A percentile compares a stretch with the other conserved stretches of the same genome.
Conservation (phyloP, 2,888 invertebrate species). For the Heliothis peltigera region DNA sequence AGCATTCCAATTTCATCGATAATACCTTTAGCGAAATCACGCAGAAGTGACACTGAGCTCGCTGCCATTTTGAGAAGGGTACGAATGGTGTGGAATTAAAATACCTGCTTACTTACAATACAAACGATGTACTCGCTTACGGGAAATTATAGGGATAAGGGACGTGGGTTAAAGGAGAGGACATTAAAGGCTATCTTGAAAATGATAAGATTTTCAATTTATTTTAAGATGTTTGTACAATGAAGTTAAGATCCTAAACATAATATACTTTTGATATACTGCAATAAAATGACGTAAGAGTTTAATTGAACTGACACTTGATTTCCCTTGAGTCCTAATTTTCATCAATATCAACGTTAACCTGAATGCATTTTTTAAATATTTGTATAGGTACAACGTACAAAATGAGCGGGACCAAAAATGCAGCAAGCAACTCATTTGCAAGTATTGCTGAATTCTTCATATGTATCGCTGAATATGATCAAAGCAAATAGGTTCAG, state of each 20-base stretch:
- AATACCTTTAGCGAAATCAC: conserved; percentile 59
- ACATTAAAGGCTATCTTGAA: too few relatives aligned
- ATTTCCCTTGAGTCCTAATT: background rate
- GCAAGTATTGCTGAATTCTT: too few relatives aligned
- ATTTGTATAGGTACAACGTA: background rate
- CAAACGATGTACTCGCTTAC: conserved; percentile 48
- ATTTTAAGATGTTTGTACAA: too few relatives aligned
- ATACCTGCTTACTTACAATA: conserved; percentile 63
- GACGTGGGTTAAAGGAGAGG: too few relatives aligned
- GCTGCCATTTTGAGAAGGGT: conserved; percentile 68
- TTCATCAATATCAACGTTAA: background rate
- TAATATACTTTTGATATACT: too few relatives aligned
- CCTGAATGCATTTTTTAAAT: conserved; percentile 2
- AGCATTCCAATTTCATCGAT: conserved; percentile 55
- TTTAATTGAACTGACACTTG: too few relatives aligned
- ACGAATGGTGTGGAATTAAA: conserved; percentile 64
- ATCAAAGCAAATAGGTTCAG: conserved; percentile 39
- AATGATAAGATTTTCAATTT: too few relatives aligned
- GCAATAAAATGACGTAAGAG: too few relatives aligned
- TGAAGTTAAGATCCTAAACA: too few relatives aligned
- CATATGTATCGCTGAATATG: conserved; percentile 36
- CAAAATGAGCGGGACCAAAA: conserved; percentile 26
- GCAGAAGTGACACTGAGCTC: conserved; percentile 62
- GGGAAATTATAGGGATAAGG: conserved; percentile 40
- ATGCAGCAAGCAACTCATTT: conserved; percentile 47